These are phyloP conservation scores for Pomacea canaliculata DNA, from an alignment of 2,888 invertebrate species.

Conservation along the genomic window DNA sequence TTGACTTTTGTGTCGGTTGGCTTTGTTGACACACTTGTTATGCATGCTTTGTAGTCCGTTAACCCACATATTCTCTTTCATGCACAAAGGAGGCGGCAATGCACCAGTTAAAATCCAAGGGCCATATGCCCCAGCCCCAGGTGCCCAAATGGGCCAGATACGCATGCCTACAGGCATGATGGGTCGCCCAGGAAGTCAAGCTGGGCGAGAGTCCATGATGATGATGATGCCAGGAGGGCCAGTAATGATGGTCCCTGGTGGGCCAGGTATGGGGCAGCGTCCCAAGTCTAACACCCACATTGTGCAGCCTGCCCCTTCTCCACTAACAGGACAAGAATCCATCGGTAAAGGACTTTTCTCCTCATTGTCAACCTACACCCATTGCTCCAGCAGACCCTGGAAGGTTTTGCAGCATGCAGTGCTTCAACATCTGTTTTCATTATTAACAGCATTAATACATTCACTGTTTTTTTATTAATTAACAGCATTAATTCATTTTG, in stretches of 20 bases:
- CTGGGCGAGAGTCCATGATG: slow-evolving; percentile 15
- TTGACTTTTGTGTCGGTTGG: too few relatives aligned
- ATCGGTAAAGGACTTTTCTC: slow-evolving; percentile 21
- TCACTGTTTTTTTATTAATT: too few relatives aligned
- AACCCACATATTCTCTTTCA: neutral
- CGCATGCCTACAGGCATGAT: slow-evolving; percentile 22
- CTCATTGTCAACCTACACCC: too few relatives aligned
- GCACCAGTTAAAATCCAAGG: slow-evolving; percentile 23
- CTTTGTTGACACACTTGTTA: too few relatives aligned
- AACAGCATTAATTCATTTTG: too few relatives aligned
- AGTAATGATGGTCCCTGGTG: slow-evolving; percentile 1
- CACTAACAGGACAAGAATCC: slow-evolving; percentile 27
- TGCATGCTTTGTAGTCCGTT: too few relatives aligned
- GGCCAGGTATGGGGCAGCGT: neutral
- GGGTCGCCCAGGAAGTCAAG: slow-evolving; percentile 18
- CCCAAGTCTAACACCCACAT: slow-evolving; percentile 17
- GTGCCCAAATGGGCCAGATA: slow-evolving; percentile 24
- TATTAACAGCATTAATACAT: too few relatives aligned
- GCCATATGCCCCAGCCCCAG: slow-evolving; percentile 21
- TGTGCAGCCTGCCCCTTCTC: slow-evolving; percentile 20
- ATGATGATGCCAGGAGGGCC: slow-evolving; percentile 9
- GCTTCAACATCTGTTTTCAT: neutral
- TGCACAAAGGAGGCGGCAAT: slow-evolving; percentile 9
- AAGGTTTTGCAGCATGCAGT: neutral
- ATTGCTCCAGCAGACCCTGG: neutral